Conservation (phyloP, 2,113 vertebrate species). For the Spheniscus mendiculus region DNA sequence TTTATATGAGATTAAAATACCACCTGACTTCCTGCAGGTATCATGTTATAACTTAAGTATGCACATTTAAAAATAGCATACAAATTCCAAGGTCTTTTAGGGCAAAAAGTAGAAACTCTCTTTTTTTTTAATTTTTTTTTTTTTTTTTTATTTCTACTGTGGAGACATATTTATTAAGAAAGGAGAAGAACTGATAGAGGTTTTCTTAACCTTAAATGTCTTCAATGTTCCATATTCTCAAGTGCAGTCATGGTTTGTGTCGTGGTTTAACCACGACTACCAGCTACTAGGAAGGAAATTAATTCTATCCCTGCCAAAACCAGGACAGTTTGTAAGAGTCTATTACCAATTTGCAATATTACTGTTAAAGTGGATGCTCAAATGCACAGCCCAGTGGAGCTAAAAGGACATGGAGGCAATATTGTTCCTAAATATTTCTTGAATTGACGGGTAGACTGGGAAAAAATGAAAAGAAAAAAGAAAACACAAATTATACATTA, state of each 20-base stretch:
- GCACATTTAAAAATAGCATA: not conserved
- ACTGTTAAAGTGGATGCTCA: not conserved
- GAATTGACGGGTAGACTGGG: not conserved
- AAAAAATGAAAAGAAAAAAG: not conserved
- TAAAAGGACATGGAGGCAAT: not conserved
- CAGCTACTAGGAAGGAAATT: too few relatives aligned
- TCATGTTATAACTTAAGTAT: not conserved
- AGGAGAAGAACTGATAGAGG: not conserved
- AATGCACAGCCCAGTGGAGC: not conserved
- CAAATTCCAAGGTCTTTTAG: not conserved
- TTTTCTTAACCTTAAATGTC: slow-evolving; percentile 75
- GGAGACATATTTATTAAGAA: not conserved
- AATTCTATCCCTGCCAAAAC: too few relatives aligned
- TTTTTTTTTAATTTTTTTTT: too few relatives aligned
- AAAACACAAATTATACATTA: not conserved
- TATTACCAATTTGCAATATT: not conserved
- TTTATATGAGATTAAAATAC: not conserved
- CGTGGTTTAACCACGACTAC: too few relatives aligned
- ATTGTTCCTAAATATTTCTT: not conserved
- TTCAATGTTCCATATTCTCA: slow-evolving; percentile 69
- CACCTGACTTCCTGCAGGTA: not conserved
- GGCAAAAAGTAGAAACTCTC: not conserved
- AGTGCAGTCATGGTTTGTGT: slow-evolving; percentile 39
- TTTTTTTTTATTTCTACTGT: not conserved
- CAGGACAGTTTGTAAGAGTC: slow-evolving; percentile 53